Evolutionary conservation across 2,797 vertebrate species (phyloP).

Genomic region (Coendou prehensilis): DNA sequence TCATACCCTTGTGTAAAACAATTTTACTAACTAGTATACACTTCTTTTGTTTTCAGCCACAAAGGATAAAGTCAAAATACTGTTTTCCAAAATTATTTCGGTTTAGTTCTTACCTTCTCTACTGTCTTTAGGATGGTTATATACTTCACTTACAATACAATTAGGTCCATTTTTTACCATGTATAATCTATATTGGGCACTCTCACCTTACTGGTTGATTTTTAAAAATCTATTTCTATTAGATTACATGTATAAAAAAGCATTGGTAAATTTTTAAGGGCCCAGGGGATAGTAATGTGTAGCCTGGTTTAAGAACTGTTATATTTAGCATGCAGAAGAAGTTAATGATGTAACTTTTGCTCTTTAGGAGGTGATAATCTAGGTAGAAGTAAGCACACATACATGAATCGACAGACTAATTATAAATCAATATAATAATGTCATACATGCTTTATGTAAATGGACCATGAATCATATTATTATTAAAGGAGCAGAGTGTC

Average conservation of each 20-base stretch:
- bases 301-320: constrained; percentile 59
- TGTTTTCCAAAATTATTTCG: constrained; percentile 34
- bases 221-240: neutral
- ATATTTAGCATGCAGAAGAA: constrained; percentile 13
- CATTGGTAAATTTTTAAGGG: constrained; percentile 33
- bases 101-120: constrained; percentile 8
- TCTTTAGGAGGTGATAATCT: constrained; percentile 34
- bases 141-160: constrained; percentile 38
- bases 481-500: constrained; percentile 47
- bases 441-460: constrained; percentile 37
- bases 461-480: neutral
- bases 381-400: constrained; percentile 49
- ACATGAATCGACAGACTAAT: constrained; percentile 36
- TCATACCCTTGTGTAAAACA: constrained; percentile 7
- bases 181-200: constrained; percentile 21
- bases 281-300: constrained; percentile 17
- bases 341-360: constrained; percentile 33
- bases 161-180: constrained; percentile 55
- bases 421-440: constrained; percentile 67
- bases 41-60: constrained; percentile 49
- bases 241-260: constrained; percentile 15
- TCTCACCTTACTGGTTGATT: neutral
- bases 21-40: constrained; percentile 1
- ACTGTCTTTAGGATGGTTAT: constrained; percentile 27
- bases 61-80: constrained; percentile 39